Percentiles rank a stretch among this genome's conserved stretches.
Conservation (phyloP, 2,113 vertebrate species). For the Nycticryphes semicollaris region DNA sequence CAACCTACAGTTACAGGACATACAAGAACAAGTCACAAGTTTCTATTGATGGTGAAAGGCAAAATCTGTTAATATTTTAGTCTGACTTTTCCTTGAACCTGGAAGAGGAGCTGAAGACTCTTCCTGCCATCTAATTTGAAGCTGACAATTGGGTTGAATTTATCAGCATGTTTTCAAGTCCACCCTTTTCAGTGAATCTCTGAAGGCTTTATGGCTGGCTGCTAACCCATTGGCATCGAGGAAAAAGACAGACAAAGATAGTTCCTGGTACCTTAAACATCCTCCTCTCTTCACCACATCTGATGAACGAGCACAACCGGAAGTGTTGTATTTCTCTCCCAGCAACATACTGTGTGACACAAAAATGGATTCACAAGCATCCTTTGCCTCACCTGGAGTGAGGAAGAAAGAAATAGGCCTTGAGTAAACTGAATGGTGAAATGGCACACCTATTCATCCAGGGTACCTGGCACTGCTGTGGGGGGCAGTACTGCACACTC, state of each 20-base stretch:
- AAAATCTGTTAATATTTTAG: not conserved
- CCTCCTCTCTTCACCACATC: not conserved
- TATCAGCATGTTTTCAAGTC: not conserved
- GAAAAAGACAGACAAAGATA: not conserved
- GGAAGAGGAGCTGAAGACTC: not conserved
- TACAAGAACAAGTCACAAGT: not conserved
- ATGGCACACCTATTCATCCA: not conserved
- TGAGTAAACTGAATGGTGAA: not conserved
- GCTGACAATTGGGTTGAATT: not conserved
- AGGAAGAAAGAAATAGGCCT: not conserved
- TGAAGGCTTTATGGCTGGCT: not conserved
- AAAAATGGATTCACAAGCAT: not conserved
- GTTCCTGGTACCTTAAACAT: not conserved
- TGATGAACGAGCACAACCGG: not conserved
- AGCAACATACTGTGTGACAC: rapidly evolving
- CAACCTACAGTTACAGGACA: not conserved
- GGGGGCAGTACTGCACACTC: not conserved
- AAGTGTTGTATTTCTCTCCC: not conserved
- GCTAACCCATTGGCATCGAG: not conserved
- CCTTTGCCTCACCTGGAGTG: not conserved
- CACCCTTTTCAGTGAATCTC: not conserved
- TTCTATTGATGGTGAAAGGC: not conserved
- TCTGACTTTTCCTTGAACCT: not conserved
- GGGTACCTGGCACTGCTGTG: not conserved
- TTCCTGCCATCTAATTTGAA: not conserved